Conservation (phyloP, 2,797 vertebrate genomes). For the Alcedo atthis region DNA sequence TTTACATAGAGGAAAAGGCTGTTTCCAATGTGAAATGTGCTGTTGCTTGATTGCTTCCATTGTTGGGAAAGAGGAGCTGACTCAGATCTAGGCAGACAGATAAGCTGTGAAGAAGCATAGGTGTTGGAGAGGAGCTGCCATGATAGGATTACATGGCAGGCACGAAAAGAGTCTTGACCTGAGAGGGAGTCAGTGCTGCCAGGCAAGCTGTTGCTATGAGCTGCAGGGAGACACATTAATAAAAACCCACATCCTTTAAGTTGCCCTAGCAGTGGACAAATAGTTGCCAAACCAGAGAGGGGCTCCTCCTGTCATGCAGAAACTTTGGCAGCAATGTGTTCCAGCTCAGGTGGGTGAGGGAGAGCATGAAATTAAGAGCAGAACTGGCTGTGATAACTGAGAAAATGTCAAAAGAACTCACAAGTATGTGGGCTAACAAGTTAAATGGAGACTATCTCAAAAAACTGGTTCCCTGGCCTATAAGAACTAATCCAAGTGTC, state of each 20-base stretch:
- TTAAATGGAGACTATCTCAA: not conserved
- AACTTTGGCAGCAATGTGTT: not conserved
- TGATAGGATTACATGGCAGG: not conserved
- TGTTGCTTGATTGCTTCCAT: not conserved
- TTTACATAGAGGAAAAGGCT: not conserved
- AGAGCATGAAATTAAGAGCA: not conserved
- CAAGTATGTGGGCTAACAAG: fast-evolving
- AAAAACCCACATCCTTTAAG: not conserved
- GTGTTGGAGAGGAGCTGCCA: not conserved
- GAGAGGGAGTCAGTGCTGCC: not conserved
- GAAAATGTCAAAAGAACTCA: not conserved
- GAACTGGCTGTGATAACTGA: not conserved
- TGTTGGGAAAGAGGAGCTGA: not conserved
- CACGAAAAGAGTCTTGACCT: not conserved
- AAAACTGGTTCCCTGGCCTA: not conserved
- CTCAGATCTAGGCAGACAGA: not conserved
- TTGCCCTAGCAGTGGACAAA: not conserved
- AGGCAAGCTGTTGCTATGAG: not conserved
- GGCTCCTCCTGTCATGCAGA: not conserved
- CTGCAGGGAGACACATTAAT: not conserved
- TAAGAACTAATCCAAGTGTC: not conserved
- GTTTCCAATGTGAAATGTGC: not conserved
- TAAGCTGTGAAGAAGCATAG: not conserved
- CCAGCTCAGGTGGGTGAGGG: not conserved
- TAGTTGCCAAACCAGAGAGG: not conserved